Evolutionary conservation across 2,888 invertebrate genomes (phyloP).

Genomic region (Doris montereyensis): DNA sequence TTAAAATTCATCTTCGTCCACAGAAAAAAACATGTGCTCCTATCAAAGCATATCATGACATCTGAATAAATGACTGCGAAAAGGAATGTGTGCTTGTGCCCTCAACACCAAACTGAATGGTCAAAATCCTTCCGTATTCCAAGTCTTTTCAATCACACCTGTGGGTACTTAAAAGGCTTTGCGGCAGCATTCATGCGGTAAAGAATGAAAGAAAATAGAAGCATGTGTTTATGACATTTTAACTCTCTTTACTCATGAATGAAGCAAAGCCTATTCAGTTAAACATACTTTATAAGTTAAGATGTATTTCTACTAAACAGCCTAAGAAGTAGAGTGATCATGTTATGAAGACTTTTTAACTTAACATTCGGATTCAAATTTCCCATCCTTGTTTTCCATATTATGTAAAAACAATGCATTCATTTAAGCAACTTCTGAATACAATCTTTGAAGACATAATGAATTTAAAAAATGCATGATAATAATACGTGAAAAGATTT

Average conservation of each 20-base stretch:
- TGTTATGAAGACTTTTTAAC: conserved; percentile 20
- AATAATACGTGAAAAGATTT: no score
- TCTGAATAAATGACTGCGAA: background rate
- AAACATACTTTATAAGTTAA: no score
- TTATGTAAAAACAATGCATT: no score
- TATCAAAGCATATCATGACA: background rate
- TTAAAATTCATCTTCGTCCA: background rate
- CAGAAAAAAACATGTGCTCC: background rate
- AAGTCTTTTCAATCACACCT: conserved; percentile 50
- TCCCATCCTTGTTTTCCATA: no score
- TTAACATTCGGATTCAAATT: no score
- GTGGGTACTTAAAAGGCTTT: conserved; percentile 65
- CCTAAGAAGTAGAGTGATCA: conserved; percentile 55
- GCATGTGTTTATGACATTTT: background rate
- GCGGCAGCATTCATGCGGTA: conserved; percentile 51
- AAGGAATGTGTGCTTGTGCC: conserved; percentile 34
- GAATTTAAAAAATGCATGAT: no score
- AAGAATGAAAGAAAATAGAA: conserved; percentile 23
- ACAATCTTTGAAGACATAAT: no score
- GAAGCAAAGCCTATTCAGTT: no score
- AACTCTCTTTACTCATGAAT: no score
- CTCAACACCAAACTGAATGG: conserved; percentile 56
- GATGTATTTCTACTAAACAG: no score
- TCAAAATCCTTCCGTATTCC: conserved; percentile 72
- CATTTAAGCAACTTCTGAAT: no score